phyloP scores from a whole-genome alignment of 2,113 vertebrate species.

The Lagenorhynchus albirostris region DNA sequence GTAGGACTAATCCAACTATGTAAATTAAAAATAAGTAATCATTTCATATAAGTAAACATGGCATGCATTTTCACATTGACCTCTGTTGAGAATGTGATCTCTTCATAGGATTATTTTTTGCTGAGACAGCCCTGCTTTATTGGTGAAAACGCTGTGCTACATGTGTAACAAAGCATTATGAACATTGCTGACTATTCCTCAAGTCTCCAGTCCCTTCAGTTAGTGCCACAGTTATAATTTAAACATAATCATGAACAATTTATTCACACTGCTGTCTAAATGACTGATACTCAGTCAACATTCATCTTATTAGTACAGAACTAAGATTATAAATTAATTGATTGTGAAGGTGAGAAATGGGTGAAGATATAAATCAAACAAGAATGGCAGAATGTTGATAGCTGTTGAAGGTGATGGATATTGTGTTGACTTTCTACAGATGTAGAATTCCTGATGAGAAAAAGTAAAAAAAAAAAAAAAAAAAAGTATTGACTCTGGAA shows the following conservation, averaged over 20 bases:
- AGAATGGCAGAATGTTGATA: neutral
- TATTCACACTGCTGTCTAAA: neutral
- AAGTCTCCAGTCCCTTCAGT: neutral
- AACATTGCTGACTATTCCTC: neutral
- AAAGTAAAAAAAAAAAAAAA: neutral
- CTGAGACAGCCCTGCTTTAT: fast-evolving
- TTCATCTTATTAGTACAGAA: neutral
- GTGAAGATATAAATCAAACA: neutral
- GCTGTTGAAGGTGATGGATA: neutral
- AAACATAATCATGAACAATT: neutral
- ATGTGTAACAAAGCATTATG: neutral
- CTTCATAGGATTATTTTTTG: neutral
- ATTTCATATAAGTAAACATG: neutral
- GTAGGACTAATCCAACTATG: neutral
- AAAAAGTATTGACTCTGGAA: neutral
- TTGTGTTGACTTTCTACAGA: neutral
- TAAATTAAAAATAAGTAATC: neutral
- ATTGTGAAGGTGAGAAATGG: neutral
- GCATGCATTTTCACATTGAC: neutral
- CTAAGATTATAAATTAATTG: neutral
- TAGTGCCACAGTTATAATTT: neutral
- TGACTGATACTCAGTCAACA: neutral
- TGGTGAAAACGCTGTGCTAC: neutral
- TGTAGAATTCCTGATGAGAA: neutral
- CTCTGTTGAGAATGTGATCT: neutral